Conservation (phyloP, 2,888 invertebrate genomes). For the Synergus gifuensis region DNA sequence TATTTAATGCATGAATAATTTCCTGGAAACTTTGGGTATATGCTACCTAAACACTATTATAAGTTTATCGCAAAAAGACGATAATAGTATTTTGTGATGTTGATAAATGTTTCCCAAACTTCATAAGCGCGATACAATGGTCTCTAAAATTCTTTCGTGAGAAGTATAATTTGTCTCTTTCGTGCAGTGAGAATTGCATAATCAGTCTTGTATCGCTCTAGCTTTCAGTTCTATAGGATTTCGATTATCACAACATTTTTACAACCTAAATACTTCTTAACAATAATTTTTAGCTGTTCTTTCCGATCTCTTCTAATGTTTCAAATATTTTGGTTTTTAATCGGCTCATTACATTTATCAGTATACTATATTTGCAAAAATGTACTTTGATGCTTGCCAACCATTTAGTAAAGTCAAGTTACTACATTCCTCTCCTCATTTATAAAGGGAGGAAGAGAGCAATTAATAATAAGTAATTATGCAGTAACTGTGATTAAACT, state of each 20-base stretch:
- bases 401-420: neutral
- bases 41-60: neutral
- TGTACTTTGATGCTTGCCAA: neutral
- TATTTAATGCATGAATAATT: neutral
- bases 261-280: neutral
- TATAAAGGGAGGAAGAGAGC: slow-evolving; percentile 3
- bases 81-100: neutral
- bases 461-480: neutral
- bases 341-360: slow-evolving; percentile 1
- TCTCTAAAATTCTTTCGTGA: slow-evolving; percentile 6
- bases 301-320: neutral
- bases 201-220: slow-evolving; percentile 36
- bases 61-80: neutral
- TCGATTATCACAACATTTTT: slow-evolving; percentile 31
- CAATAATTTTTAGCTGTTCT: neutral
- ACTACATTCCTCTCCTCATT: neutral
- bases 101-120: slow-evolving; percentile 1
- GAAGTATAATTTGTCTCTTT: slow-evolving; percentile 6
- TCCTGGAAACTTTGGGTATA: neutral
- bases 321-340: neutral
- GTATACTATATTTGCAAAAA: neutral
- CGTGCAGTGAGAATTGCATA: slow-evolving; percentile 12
- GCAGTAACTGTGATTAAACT: neutral
- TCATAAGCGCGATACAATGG: neutral
- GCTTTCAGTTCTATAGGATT: slow-evolving; percentile 3